Evolutionary conservation across 1,140 invertebrate species (phyloP), one percentile per base, ranked within the genome.

Genomic region (Coboldia fuscipes): DNA sequence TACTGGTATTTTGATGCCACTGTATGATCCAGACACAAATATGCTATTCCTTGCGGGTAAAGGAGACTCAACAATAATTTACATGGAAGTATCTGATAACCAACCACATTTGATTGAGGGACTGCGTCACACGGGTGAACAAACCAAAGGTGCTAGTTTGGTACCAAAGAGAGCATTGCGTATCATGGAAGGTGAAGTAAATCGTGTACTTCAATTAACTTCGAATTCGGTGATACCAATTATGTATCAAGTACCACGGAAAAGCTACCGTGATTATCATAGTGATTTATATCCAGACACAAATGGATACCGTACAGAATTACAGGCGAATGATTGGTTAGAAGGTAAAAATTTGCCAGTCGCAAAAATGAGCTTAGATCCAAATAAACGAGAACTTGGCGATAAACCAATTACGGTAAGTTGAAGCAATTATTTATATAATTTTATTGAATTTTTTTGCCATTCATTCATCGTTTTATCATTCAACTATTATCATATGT

Each of bases 11-110:
- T 50, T 92, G 30, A 86, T 92, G 65, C 85, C 86, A 0, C 56
- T 90, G 0, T 89, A 72, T 53, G 88, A 93, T 63, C 56, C 77
- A 21, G 88, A 93, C 43, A 93, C 89, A 15, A 80, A 81, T 41
- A 90, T 93, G 86, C 61, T 93, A 16, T 93, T 93, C 57, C 56
- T 93, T 22, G 78, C 80, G 43, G 86, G 85, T n/a, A 90, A 93
- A 61, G 83, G 79, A 7, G 84, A 88, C 46, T 82, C 78, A 1
- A 83, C 81, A 0, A 84, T 89, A 29, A 61, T 71, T 18, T 89
- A 85, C 44, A 70, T 84, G 68, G 83, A 89, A 60, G 66, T 89
- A 1, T 73, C 66, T 19, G 79, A 86, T 37, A 71, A 75, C 43
- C 82, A 88, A 46, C 83, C 83, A 2, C 81, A 70, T 50, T 52